Percentiles rank a stretch among this genome's conserved stretches.
Evolutionary conservation across 2,113 vertebrate species (phyloP).

Genomic region (Orcinus orca): DNA sequence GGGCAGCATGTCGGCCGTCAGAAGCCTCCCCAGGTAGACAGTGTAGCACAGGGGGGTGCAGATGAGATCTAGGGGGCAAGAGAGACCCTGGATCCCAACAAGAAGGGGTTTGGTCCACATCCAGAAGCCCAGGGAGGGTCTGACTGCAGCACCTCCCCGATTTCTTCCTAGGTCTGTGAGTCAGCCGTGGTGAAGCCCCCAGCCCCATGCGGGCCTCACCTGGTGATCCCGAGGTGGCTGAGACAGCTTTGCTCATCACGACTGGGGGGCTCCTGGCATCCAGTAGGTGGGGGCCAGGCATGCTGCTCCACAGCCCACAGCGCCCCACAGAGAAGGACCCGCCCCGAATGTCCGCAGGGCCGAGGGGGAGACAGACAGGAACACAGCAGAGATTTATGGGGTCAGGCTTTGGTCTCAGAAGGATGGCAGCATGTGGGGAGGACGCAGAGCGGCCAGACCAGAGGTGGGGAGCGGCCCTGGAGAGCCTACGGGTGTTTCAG

Average conservation of each 20-base stretch:
- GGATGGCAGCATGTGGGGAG: not conserved
- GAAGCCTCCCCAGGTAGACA: not conserved
- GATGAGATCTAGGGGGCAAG: not conserved
- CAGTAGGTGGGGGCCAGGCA: not conserved
- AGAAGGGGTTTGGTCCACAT: not conserved
- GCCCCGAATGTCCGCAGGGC: not conserved
- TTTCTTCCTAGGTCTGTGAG: not conserved
- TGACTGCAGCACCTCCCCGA: not conserved
- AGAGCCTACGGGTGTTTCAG: not conserved
- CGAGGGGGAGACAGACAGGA: not conserved
- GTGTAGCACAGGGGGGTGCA: not conserved
- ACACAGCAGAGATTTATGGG: not conserved
- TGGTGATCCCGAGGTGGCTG: not conserved
- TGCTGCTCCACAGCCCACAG: not conserved
- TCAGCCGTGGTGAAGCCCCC: not conserved
- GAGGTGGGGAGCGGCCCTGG: not conserved
- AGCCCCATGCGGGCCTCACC: not conserved
- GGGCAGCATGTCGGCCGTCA: not conserved
- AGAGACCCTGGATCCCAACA: not conserved
- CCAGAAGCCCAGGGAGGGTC: not conserved
- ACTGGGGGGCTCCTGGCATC: not conserved
- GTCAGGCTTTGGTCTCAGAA: not conserved
- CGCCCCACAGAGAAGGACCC: not conserved
- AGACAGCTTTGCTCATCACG: not conserved
- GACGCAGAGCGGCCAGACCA: not conserved